Percentiles rank a stretch among this genome's conserved stretches.
Conservation (phyloP, 1,140 invertebrate genomes). For the Cherax quadricarinatus region DNA sequence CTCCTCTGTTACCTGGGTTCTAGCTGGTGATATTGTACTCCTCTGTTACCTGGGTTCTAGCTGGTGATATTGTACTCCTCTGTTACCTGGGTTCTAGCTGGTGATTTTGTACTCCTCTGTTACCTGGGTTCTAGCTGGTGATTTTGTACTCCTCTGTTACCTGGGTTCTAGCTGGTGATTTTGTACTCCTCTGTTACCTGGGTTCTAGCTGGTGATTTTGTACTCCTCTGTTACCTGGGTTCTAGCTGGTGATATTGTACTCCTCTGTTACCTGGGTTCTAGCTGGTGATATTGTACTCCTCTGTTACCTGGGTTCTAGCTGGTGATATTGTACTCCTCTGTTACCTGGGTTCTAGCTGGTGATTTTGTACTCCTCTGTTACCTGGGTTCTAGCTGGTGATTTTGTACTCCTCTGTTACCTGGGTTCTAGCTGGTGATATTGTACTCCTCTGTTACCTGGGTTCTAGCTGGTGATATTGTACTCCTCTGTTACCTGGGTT, state of each 20-base stretch:
- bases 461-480: background rate
- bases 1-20: background rate
- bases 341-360: background rate
- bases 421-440: background rate
- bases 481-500: background rate
- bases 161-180: background rate
- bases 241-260: background rate
- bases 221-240: background rate
- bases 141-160: background rate
- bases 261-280: background rate
- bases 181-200: background rate
- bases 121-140: background rate
- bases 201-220: background rate
- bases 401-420: background rate
- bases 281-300: background rate
- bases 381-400: background rate
- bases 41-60: background rate
- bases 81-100: background rate
- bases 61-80: background rate
- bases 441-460: background rate
- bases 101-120: background rate
- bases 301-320: background rate
- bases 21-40: background rate
- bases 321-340: background rate
- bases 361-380: background rate